Evolutionary conservation across 2,888 invertebrate species (phyloP).

Genomic region (Prenolepis imparis): DNA sequence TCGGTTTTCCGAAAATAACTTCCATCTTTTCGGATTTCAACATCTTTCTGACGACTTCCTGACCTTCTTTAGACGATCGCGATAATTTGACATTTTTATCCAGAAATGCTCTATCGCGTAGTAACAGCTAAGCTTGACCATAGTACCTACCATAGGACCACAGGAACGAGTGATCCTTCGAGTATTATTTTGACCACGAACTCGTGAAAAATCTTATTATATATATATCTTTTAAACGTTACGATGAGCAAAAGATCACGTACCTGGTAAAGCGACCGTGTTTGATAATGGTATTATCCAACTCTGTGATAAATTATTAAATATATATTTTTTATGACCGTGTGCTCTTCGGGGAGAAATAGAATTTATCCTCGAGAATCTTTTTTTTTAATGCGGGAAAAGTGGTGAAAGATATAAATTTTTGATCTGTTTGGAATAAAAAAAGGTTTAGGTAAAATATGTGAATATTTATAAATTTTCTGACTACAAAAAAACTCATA

Average conservation of each 20-base stretch:
- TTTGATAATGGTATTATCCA: slow-evolving; percentile 9
- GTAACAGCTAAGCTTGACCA: slow-evolving; percentile 14
- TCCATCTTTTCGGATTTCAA: slow-evolving; percentile 7
- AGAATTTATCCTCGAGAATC: background rate
- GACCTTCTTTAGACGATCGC: background rate
- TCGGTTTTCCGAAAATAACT: slow-evolving; percentile 26
- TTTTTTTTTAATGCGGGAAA: background rate
- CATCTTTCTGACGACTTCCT: background rate
- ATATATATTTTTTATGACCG: background rate
- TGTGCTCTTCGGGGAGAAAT: background rate
- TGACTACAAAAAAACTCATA: background rate
- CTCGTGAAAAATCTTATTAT: slow-evolving; percentile 38
- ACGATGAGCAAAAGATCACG: slow-evolving; percentile 7
- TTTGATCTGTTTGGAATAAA: background rate
- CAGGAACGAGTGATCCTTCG: too few relatives aligned
- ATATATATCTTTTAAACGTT: slow-evolving; percentile 24
- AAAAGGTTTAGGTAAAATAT: background rate
- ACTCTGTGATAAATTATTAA: slow-evolving; percentile 23
- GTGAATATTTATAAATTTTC: slow-evolving; percentile 1
- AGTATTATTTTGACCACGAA: background rate
- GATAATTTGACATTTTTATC: slow-evolving; percentile 42
- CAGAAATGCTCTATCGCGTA: slow-evolving; percentile 16
- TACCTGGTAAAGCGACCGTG: background rate
- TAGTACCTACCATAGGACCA: slow-evolving; percentile 2
- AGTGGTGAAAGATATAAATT: background rate